phyloP scores from a whole-genome alignment of 92 coral and sea anemone species.

The Isaurus tuberculatus region DNA sequence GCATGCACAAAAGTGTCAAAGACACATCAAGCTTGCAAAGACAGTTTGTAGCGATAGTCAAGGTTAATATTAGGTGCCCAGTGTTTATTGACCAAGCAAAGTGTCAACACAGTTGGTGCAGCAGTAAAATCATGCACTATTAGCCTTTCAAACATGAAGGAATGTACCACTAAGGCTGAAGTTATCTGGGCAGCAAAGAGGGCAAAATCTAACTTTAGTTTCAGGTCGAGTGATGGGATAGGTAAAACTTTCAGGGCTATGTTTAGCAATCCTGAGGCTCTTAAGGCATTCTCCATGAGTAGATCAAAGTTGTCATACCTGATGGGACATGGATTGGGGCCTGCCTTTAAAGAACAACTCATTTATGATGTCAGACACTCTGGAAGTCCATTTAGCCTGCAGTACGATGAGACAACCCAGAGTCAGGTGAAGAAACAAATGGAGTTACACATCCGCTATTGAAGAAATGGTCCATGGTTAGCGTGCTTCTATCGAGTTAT shows the following conservation, averaged over 20 bases:
- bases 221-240: constrained; percentile 50
- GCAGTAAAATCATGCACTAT: constrained; percentile 11
- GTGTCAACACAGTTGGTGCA: constrained; percentile 36
- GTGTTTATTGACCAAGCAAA: constrained; percentile 30
- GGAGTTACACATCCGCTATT: constrained; percentile 42
- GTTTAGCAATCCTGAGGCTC: constrained; percentile 52
- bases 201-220: constrained; percentile 47
- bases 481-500: neutral
- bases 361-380: constrained; percentile 55
- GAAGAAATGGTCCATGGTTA: constrained; percentile 47
- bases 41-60: constrained; percentile 54
- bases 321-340: constrained; percentile 49
- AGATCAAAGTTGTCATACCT: constrained; percentile 47
- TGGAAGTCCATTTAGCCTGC: constrained; percentile 42
- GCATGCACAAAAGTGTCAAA: constrained; percentile 47
- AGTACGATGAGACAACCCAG: constrained; percentile 45
- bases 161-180: constrained; percentile 54
- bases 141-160: constrained; percentile 45
- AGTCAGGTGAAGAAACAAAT: constrained; percentile 53
- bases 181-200: constrained; percentile 33
- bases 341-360: constrained; percentile 46
- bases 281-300: constrained; percentile 50
- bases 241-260: constrained; percentile 51
- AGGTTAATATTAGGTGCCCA: constrained; percentile 52
- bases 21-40: constrained; percentile 25